Evolutionary conservation across 2,888 invertebrate genomes (phyloP).

Genomic region (Drosophila ezoana): DNA sequence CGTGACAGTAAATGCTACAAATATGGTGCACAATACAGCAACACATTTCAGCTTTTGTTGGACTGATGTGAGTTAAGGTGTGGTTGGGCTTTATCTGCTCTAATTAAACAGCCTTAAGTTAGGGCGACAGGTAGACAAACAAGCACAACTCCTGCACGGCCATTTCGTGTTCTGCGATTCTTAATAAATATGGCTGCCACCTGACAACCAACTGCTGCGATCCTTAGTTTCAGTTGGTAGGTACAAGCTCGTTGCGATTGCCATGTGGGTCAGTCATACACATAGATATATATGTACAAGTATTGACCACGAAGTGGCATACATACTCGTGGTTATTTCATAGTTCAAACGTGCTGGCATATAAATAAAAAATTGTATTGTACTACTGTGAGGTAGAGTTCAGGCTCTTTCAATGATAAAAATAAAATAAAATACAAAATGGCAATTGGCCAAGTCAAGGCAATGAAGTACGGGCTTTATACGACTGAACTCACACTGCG

Average conservation of each 20-base stretch:
- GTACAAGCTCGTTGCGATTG: conserved; percentile 26
- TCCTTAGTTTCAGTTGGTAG: conserved; percentile 26
- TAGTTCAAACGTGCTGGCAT: conserved; percentile 60
- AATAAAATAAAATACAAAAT: conserved; percentile 58
- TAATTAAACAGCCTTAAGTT: conserved; percentile 56
- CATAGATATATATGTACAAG: not conserved
- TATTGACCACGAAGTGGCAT: conserved; percentile 74
- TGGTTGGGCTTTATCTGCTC: conserved; percentile 18
- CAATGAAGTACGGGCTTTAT: conserved; percentile 33
- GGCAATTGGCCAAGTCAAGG: conserved; percentile 53
- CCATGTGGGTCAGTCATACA: conserved; percentile 65
- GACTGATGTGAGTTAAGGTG: conserved; percentile 2
- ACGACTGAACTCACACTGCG: conserved; percentile 3
- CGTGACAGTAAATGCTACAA: not conserved
- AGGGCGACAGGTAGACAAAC: conserved; percentile 3
- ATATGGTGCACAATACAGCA: not conserved
- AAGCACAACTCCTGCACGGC: conserved; percentile 25
- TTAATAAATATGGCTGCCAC: conserved; percentile 39
- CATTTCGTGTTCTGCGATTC: conserved; percentile 26
- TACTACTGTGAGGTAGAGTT: conserved; percentile 10
- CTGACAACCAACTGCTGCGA: conserved; percentile 28
- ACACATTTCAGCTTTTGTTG: not conserved
- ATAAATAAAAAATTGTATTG: conserved; percentile 67
- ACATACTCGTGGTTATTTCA: conserved; percentile 66
- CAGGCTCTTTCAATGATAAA: conserved; percentile 41